Evolutionary conservation across 2,797 vertebrate species (phyloP).

Genomic region (Xiphorhynchus erythropygius): DNA sequence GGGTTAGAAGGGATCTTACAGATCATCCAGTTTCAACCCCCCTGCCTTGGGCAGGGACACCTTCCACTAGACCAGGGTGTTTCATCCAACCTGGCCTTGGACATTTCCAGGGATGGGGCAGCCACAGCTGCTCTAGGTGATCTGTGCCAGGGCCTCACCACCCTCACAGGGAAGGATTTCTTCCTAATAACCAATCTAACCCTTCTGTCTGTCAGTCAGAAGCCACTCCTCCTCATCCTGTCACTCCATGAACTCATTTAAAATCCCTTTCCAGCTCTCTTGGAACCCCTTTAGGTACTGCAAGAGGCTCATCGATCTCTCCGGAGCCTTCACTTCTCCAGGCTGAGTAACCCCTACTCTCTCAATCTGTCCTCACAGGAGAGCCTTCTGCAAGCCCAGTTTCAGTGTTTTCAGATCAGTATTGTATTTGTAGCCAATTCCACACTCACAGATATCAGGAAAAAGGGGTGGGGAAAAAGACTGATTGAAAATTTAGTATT

Average conservation of each 20-base stretch:
- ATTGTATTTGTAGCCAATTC: background rate
- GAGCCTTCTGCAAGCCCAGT: background rate
- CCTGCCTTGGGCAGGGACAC: background rate
- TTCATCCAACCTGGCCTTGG: background rate
- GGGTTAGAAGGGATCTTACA: background rate
- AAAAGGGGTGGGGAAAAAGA: background rate
- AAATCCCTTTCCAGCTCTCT: background rate
- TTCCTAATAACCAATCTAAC: background rate
- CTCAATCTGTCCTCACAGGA: background rate
- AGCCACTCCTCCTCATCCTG: background rate
- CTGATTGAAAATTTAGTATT: background rate
- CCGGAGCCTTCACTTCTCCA: background rate
- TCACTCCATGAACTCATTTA: background rate
- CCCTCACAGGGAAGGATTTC: background rate
- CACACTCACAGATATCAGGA: background rate
- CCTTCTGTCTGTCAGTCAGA: background rate
- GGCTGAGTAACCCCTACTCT: background rate
- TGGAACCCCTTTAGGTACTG: background rate
- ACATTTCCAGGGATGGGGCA: background rate
- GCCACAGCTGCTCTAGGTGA: accelerated
- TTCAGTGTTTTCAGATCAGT: background rate
- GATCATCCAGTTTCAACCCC: accelerated
- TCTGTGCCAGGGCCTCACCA: background rate
- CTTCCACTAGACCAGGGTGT: background rate
- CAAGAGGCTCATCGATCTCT: background rate